A percentile compares a stretch with the other conserved stretches of the same genome.
phyloP scores from a whole-genome alignment of 2,113 vertebrate species.

The Neomonachus schauinslandi region DNA sequence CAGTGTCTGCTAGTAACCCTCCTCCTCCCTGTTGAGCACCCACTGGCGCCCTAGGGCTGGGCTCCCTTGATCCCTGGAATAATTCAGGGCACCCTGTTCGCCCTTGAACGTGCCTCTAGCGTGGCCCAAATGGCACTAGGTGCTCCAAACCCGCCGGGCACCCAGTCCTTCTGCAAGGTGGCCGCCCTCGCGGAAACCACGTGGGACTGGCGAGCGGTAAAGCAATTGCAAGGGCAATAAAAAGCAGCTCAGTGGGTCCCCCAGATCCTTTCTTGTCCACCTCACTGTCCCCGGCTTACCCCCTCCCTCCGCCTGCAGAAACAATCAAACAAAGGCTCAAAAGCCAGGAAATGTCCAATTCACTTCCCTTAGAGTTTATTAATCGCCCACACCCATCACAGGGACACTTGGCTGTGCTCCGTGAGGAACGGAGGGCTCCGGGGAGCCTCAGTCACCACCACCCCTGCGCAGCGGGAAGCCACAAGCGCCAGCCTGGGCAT shows the following conservation, averaged over 20 bases:
- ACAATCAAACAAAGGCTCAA: conserved; percentile 78
- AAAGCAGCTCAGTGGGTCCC: conserved; percentile 26
- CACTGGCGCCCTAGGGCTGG: not conserved
- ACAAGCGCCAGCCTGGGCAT: not conserved
- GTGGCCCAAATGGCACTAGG: not conserved
- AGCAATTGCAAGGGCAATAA: conserved; percentile 60
- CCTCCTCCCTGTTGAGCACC: not conserved
- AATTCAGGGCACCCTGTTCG: not conserved
- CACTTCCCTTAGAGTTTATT: conserved; percentile 79
- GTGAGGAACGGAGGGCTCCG: conserved; percentile 24
- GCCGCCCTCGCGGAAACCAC: not conserved
- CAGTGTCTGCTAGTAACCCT: no score
- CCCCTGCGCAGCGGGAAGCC: conserved; percentile 22
- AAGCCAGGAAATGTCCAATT: conserved; percentile 81
- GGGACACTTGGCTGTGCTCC: conserved; percentile 69
- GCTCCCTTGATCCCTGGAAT: not conserved
- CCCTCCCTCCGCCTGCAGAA: conserved; percentile 45
- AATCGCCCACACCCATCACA: conserved; percentile 75
- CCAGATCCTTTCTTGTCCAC: conserved; percentile 53
- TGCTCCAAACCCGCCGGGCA: not conserved
- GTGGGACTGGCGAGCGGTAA: not conserved
- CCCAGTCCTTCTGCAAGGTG: not conserved
- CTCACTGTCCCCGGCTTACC: not conserved
- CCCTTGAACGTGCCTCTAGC: conserved; percentile 55
- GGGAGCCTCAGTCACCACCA: not conserved